phyloP scores from a whole-genome alignment of 2,888 invertebrate species.

The Eilema caniola region DNA sequence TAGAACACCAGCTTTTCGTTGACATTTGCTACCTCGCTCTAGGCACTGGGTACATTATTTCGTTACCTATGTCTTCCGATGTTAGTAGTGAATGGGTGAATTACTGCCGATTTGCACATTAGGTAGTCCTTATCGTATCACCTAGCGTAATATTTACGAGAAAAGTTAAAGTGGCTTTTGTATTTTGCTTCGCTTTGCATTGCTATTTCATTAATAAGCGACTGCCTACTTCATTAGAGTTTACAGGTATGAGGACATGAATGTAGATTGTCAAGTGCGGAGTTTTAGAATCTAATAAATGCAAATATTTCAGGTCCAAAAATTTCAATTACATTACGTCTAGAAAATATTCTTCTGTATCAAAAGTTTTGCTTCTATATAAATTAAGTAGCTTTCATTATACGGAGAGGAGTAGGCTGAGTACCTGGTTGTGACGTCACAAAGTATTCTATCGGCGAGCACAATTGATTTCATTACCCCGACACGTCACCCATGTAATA shows the following conservation, averaged over 20 bases:
- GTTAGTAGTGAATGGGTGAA: not conserved
- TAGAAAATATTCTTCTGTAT: too few species aligned
- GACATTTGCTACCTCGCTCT: not conserved
- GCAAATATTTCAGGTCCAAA: too few species aligned
- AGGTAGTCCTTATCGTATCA: too few species aligned
- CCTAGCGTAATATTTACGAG: not conserved
- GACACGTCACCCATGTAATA: slow-evolving; percentile 23
- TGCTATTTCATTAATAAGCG: not conserved
- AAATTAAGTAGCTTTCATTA: not conserved
- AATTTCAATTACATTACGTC: too few species aligned
- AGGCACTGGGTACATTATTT: not conserved
- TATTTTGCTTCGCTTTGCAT: too few species aligned
- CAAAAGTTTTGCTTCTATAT: not conserved
- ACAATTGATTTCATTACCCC: slow-evolving; percentile 37
- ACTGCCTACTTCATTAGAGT: not conserved
- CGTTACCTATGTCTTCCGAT: not conserved
- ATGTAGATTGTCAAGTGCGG: not conserved
- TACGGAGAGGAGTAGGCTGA: not conserved
- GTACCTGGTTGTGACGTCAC: slow-evolving; percentile 17
- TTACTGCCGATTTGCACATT: not conserved
- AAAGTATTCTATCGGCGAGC: slow-evolving; percentile 19
- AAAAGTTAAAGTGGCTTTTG: too few species aligned
- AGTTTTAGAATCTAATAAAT: not conserved
- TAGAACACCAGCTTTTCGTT: not conserved
- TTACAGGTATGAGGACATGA: not conserved